phyloP scores from a whole-genome alignment of 2,113 vertebrate species.

The Paradoxurus hermaphroditus region DNA sequence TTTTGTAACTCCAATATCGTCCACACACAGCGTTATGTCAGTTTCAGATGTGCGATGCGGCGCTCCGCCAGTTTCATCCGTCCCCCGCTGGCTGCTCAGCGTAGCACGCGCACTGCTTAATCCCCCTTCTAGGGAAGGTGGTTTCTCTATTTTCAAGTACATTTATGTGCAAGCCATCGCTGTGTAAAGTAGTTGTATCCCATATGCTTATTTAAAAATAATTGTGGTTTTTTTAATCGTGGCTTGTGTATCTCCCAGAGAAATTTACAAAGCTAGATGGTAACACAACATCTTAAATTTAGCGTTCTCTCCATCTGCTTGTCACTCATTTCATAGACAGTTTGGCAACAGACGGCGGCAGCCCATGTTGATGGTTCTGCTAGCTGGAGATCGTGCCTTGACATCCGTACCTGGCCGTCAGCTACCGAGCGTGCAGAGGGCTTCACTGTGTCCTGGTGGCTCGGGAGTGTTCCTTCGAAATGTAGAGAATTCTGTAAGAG shows the following conservation, averaged over 20 bases:
- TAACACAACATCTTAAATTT: constrained; percentile 1
- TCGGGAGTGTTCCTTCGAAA: constrained; percentile 9
- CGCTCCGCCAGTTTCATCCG: neutral
- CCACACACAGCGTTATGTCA: neutral
- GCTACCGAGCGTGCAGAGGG: neutral
- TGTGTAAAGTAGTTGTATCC: constrained; percentile 45
- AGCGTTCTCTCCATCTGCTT: constrained; percentile 45
- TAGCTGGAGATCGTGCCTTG: neutral
- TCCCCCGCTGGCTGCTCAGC: neutral
- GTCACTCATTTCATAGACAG: neutral
- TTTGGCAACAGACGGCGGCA: neutral
- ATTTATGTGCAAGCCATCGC: constrained; percentile 30
- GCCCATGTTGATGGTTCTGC: neutral
- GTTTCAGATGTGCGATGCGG: neutral
- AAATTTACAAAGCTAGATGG: constrained; percentile 53
- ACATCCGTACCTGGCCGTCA: neutral
- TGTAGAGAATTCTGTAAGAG: neutral
- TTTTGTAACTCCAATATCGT: neutral
- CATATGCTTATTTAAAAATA: constrained; percentile 72
- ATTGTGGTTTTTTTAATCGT: constrained; percentile 19
- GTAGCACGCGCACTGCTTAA: neutral
- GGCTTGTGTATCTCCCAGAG: constrained; percentile 50
- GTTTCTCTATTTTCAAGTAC: neutral
- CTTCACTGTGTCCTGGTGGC: neutral
- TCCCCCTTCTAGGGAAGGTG: neutral